phyloP scores from a whole-genome alignment of 1,140 invertebrate species.

The Brachionus plicatilis region DNA sequence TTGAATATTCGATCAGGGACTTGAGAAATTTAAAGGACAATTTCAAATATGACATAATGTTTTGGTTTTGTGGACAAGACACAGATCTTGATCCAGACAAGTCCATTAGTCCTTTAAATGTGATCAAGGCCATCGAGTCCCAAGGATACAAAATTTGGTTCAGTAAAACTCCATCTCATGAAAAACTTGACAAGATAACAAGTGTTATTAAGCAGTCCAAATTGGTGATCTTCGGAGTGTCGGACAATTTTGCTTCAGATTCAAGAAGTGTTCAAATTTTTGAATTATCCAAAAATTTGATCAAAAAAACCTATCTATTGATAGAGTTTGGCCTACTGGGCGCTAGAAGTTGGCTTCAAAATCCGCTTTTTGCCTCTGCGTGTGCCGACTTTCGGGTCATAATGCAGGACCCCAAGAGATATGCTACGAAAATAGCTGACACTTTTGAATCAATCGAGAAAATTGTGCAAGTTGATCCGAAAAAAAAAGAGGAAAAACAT shows the following conservation, averaged over 20 bases:
- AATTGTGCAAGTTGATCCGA: neutral
- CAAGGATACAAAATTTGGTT: slow-evolving; percentile 3
- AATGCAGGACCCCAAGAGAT: slow-evolving; percentile 46
- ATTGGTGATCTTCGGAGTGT: neutral
- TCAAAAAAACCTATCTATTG: slow-evolving; percentile 3
- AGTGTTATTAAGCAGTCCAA: neutral
- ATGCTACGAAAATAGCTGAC: slow-evolving; percentile 46
- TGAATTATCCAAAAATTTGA: neutral
- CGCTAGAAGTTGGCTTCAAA: neutral
- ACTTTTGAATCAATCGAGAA: slow-evolving; percentile 43
- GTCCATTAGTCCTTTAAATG: slow-evolving; percentile 43
- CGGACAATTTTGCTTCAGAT: neutral
- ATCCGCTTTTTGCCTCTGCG: neutral
- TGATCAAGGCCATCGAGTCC: slow-evolving; percentile 44
- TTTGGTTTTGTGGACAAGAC: slow-evolving; percentile 45
- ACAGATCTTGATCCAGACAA: slow-evolving; percentile 40
- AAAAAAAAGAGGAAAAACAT: slow-evolving; percentile 14
- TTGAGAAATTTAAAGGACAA: slow-evolving; percentile 47
- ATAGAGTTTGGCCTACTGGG: neutral
- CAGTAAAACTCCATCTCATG: neutral
- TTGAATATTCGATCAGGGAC: slow-evolving; percentile 47
- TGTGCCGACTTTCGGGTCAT: slow-evolving; percentile 46
- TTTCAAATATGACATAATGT: slow-evolving; percentile 46
- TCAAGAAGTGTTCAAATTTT: neutral
- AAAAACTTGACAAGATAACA: neutral